Conservation (phyloP, 2,113 vertebrate genomes). For the Heterocephalus glaber region DNA sequence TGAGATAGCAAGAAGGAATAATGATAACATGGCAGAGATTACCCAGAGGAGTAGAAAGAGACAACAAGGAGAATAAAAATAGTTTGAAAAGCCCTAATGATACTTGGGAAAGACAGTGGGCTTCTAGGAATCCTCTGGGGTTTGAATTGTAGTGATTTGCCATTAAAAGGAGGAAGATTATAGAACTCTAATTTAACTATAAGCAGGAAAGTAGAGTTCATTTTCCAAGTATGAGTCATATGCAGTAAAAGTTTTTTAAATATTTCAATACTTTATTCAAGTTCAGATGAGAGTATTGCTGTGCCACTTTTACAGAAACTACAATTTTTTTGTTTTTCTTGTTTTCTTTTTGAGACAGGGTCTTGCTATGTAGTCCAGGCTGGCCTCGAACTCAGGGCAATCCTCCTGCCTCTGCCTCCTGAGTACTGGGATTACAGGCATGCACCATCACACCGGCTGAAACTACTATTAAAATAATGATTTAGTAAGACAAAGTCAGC, state of each 20-base stretch:
- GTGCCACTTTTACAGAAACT: neutral
- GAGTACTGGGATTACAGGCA: neutral
- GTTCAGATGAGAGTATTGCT: neutral
- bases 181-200: neutral
- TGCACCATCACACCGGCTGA: neutral
- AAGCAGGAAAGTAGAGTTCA: neutral
- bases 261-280: neutral
- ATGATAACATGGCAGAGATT: neutral
- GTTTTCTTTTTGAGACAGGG: neutral
- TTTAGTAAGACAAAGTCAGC: neutral
- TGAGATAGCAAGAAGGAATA: neutral
- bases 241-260: neutral
- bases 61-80: conserved; percentile 12
- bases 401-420: neutral
- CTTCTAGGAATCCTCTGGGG: neutral
- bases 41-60: neutral
- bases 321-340: neutral
- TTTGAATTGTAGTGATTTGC: conserved; percentile 16
- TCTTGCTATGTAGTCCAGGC: neutral
- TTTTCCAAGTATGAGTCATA: neutral
- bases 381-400: neutral
- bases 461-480: neutral
- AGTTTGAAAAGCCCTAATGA: neutral
- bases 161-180: neutral
- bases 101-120: neutral